Base-by-base conservation (phyloP, 2,113 vertebrate genomes). In the Sinocyclocheilus anshuiensis region DNA sequence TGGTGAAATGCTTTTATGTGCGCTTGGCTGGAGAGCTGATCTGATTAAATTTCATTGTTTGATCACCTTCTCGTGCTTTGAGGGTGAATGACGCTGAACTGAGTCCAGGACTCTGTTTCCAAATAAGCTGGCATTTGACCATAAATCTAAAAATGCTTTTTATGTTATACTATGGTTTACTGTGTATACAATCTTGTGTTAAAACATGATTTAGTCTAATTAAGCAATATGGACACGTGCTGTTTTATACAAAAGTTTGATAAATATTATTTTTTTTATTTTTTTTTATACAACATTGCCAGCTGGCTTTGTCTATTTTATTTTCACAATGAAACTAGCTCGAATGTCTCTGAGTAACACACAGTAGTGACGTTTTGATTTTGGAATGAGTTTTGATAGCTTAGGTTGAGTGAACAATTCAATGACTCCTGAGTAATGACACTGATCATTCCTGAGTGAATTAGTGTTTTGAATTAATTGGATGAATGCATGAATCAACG, bases 1-100 rank as follows among this genome's bases (percentile, higher is more conserved):
- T 81, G 65, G 77, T 89, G n/a, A 94, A 92, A 94, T 90, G 91
- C 91, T 94, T 94, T 94, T 93, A 94, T 93, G 92, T 88, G 92
- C 90, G 89, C 89, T 89, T 90, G 92, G 93, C 92, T 91, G 87
- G 88, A 92, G 92, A 90, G 86, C 89, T 77, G 79, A 88, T 92
- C 92, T 93, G 92, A 94, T 94, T 93, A 93, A 92, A 94, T 94
- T 94, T 93, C 91, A 93, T 92, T 94, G 93, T 94, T 95, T 94
- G 94, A 94, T 95, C 93, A 94, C 93, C 90, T 93, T 93, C 92
- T 89, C 89, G 90, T 86, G 89, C 91, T 91, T 90, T 33, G 53
- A 88, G 84, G 84, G 74, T 67, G 53, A 79, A 85, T 26, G 75
- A 81, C 20, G 88, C 53, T 75, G 81, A 82, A 71, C 48, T 53